Base-by-base conservation (phyloP, 2,797 vertebrate genomes). In the Microctenopoma stevenorrisi region DNA sequence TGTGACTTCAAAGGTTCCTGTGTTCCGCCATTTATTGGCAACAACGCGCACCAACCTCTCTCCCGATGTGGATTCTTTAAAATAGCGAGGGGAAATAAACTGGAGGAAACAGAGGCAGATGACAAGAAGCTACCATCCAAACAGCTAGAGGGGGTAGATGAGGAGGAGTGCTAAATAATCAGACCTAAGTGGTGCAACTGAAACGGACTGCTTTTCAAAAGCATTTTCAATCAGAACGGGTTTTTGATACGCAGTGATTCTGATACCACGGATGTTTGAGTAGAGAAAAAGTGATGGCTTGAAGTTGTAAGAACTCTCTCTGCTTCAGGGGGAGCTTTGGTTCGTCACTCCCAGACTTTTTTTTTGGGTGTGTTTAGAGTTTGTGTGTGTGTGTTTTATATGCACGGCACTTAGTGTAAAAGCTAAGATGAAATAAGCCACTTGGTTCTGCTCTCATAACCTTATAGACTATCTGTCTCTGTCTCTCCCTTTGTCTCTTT, bases 1-100 rank as follows among this genome's bases (percentile, higher is more conserved):
- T 80, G 81, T 3, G 54, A 85, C 92, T 87, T 90, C 88, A 91
- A 90, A 90, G 74, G 47, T 83, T 74, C 76, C 71, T 74, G 54
- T 81, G 78, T 84, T 82, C 76, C 25, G 54, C 78, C 82, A 76
- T 88, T 92, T 91, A 85, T 85, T 83, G 84, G 81, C 81, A 82
- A 86, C 85, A 77, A 74, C 51, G 63, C 74, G 58, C 79, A 83
- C 79, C 85, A 89, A 76, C 75, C 76, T 48, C 58, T 68, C 73
- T 79, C 79, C 72, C 76, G 5, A 26, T 75, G 80, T 79, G 83
- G 64, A 68, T 84, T 88, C 83, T 79, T 88, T 71, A 86, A 72
- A 87, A 77, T 52, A n/a, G 61, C 46, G 57, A 67, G 53, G 53
- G 56, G 62, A 50, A 54, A 57, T 46, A 49, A 64, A 25, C 38